A percentile compares a stretch with the other conserved stretches of the same genome.
Conservation (phyloP, 2,113 vertebrate genomes). For the Oncorhynchus keta region DNA sequence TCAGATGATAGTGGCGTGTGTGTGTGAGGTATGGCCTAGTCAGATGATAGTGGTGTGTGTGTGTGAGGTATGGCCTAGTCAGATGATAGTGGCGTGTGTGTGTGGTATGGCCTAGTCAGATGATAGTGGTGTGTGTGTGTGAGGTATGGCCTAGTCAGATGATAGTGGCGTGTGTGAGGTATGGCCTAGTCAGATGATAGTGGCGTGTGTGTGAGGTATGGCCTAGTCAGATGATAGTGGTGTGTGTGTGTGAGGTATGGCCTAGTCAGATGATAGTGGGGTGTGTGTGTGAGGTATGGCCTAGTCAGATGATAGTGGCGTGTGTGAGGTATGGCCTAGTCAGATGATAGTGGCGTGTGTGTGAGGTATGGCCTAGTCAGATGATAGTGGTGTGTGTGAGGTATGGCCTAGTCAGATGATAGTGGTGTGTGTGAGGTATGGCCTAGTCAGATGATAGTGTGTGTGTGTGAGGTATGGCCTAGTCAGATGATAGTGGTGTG, state of each 20-base stretch:
- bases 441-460: neutral
- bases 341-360: constrained; percentile 18
- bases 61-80: constrained; percentile 27
- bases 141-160: constrained; percentile 9
- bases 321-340: constrained; percentile 29
- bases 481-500: constrained; percentile 10
- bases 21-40: constrained; percentile 29
- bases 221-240: neutral
- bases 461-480: constrained; percentile 34
- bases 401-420: constrained; percentile 12
- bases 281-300: constrained; percentile 38
- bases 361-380: constrained; percentile 20
- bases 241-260: constrained; percentile 39
- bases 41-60: constrained; percentile 18
- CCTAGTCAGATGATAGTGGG: neutral
- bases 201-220: constrained; percentile 35
- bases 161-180: constrained; percentile 30
- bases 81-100: constrained; percentile 23
- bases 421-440: constrained; percentile 30
- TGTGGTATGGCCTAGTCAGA: constrained; percentile 22
- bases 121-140: constrained; percentile 32
- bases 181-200: neutral
- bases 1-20: constrained; percentile 17
- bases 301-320: neutral
- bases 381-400: constrained; percentile 23